Evolutionary conservation across 2,888 invertebrate genomes (phyloP).

Genomic region (Apotomis betuletana): DNA sequence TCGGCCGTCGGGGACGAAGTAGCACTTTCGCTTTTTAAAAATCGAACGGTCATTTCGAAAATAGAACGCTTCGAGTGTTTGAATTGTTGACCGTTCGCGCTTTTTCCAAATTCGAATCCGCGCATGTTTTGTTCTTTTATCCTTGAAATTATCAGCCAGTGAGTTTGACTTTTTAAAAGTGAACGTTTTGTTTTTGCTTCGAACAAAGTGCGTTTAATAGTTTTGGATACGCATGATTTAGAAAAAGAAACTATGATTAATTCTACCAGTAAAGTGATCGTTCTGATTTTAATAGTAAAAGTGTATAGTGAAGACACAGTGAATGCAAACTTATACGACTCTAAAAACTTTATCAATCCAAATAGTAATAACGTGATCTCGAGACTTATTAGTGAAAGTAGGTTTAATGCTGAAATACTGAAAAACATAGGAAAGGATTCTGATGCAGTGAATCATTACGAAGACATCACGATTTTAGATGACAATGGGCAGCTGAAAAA

Average conservation of each 20-base stretch:
- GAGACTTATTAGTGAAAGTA: conserved; percentile 60
- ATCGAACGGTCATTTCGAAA: conserved; percentile 35
- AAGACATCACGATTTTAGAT: conserved; percentile 72
- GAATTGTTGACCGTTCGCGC: conserved; percentile 7
- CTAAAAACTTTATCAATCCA: conserved; percentile 59
- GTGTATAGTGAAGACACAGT: conserved; percentile 51
- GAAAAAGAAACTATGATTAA: conserved; percentile 30
- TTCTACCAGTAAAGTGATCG: not conserved
- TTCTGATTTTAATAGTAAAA: conserved; percentile 1
- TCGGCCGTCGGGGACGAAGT: conserved; percentile 56
- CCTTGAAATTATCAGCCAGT: not conserved
- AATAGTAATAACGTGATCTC: conserved; percentile 52
- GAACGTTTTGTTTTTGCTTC: not conserved
- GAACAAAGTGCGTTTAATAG: conserved; percentile 24
- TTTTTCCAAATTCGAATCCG: not conserved
- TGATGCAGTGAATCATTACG: conserved; percentile 65
- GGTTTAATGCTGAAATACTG: conserved; percentile 58
- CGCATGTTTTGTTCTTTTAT: conserved; percentile 8
- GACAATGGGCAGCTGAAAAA: conserved; percentile 67
- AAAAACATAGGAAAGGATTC: conserved; percentile 56
- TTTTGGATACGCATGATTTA: conserved; percentile 22
- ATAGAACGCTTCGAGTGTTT: conserved; percentile 25
- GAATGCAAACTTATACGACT: conserved; percentile 57
- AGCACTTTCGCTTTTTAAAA: conserved; percentile 64
- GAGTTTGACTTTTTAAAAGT: not conserved